A percentile compares a stretch with the other conserved stretches of the same genome.
Conservation (phyloP, 1,140 invertebrate species). For the Pogonus chalceus region DNA sequence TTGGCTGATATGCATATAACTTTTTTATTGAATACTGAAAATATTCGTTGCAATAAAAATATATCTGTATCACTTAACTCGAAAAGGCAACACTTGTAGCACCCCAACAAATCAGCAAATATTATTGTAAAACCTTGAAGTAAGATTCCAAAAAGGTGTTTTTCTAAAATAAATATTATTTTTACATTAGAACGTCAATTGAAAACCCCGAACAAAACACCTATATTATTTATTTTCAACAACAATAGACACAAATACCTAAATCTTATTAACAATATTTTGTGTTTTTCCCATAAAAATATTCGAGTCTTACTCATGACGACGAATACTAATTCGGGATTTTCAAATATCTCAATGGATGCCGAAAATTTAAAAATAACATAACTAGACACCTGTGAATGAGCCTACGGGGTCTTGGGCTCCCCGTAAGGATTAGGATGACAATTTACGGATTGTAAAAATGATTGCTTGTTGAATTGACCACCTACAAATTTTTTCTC, state of each 20-base stretch:
- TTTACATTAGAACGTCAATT: not conserved
- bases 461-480: not conserved
- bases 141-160: not conserved
- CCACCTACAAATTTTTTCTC: not conserved
- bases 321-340: slow-evolving; percentile 5
- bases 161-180: not conserved
- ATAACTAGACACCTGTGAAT: not conserved
- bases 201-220: not conserved
- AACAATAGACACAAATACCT: not conserved
- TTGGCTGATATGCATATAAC: no score
- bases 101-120: not conserved
- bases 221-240: not conserved
- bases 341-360: not conserved
- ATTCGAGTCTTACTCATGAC: no score
- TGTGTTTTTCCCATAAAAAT: not conserved
- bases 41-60: no score
- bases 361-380: slow-evolving; percentile 3
- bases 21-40: no score
- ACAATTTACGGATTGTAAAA: not conserved
- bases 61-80: no score
- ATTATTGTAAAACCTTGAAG: not conserved
- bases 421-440: not conserved
- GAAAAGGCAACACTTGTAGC: no score
- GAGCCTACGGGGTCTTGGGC: no score
- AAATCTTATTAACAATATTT: not conserved